Evolutionary conservation across 2,888 invertebrate genomes (phyloP).

Genomic region (Thyatira batis): DNA sequence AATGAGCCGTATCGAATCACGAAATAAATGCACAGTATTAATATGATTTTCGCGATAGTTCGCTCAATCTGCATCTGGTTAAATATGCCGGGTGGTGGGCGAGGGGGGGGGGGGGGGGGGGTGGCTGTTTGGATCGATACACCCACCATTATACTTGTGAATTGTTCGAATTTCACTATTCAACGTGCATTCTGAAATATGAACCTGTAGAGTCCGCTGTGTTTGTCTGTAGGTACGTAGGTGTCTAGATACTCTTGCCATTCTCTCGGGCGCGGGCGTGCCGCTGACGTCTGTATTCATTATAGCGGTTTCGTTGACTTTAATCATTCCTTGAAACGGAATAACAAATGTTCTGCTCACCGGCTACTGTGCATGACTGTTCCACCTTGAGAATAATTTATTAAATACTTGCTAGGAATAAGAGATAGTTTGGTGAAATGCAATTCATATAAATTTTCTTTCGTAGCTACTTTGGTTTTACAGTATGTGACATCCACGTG

Average conservation of each 20-base stretch:
- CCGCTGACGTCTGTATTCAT: neutral
- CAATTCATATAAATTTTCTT: too few relatives aligned
- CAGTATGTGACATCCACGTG: too few relatives aligned
- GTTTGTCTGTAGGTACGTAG: neutral
- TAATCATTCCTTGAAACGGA: neutral
- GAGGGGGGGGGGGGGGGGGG: constrained; percentile 14
- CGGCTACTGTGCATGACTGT: neutral
- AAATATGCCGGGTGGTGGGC: constrained; percentile 31
- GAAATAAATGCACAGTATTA: neutral
- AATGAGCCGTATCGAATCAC: neutral
- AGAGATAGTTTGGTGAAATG: too few relatives aligned
- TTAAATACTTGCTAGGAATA: too few relatives aligned
- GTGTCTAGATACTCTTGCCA: too few relatives aligned
- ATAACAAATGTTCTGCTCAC: neutral
- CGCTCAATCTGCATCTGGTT: constrained; percentile 21
- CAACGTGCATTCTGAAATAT: constrained; percentile 3
- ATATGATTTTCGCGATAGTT: neutral
- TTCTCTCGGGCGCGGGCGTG: too few relatives aligned
- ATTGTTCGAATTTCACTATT: constrained; percentile 27
- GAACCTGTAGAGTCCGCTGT: constrained; percentile 9
- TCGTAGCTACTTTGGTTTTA: too few relatives aligned
- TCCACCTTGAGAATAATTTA: neutral
- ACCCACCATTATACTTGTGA: constrained; percentile 20
- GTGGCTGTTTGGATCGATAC: constrained; percentile 29
- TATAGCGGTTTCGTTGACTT: neutral